These are phyloP conservation scores for Ditula angustiorana DNA, from an alignment of 2,888 invertebrate genomes.

Conservation along the genomic window DNA sequence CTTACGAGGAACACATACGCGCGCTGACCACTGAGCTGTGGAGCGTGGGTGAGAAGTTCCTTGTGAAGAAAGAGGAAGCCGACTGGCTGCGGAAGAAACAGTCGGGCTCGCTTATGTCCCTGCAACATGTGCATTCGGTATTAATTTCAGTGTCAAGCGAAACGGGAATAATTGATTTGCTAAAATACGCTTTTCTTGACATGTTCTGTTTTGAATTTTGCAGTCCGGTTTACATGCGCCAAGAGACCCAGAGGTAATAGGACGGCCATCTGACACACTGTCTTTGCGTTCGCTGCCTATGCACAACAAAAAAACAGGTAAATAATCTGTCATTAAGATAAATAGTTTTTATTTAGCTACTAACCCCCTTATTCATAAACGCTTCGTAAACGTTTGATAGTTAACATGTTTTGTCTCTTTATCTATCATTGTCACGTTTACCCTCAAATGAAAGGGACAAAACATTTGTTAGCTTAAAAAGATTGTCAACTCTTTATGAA, in stretches of 20 bases:
- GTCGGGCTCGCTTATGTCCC: conserved; percentile 75
- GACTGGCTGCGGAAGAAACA: conserved; percentile 77
- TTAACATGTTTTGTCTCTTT: no score
- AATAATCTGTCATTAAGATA: conserved; percentile 10
- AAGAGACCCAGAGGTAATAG: conserved; percentile 49
- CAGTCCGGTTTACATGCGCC: conserved; percentile 68
- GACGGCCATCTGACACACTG: conserved; percentile 67
- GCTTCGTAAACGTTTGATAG: no score
- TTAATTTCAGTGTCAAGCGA: conserved; percentile 39
- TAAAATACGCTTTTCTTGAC: neutral
- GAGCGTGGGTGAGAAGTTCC: conserved; percentile 86
- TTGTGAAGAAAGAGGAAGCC: conserved; percentile 85
- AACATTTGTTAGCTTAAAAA: no score
- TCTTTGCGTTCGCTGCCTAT: conserved; percentile 73
- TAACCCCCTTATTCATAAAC: no score
- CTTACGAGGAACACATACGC: conserved; percentile 72
- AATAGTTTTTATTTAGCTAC: no score
- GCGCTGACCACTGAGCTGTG: conserved; percentile 85
- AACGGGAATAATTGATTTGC: no score
- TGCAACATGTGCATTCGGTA: conserved; percentile 78
- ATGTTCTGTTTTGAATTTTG: conserved; percentile 32
- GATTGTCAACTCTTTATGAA: no score
- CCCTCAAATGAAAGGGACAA: no score
- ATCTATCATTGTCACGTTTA: no score
- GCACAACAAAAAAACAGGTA: conserved; percentile 59